A percentile compares a stretch with the other conserved stretches of the same genome.
These are phyloP conservation scores for Pseudeuparius sepicola DNA, from an alignment of 2,888 invertebrate species.

Conservation along the genomic window DNA sequence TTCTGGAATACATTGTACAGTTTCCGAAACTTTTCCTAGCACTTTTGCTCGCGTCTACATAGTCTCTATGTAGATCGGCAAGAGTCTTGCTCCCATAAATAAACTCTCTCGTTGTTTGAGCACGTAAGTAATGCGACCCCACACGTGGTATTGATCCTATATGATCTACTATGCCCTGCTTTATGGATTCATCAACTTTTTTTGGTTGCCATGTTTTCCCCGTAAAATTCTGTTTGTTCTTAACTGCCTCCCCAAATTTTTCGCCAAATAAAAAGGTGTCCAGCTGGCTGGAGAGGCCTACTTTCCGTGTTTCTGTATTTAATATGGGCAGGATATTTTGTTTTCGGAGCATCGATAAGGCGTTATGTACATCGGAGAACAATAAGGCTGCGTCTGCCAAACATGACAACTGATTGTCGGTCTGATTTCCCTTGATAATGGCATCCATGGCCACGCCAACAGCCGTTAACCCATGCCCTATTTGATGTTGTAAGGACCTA, in stretches of 20 bases:
- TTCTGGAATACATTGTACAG: too few species aligned
- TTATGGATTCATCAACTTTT: conserved; percentile 2
- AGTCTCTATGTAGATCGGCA: too few species aligned
- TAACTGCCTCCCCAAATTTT: conserved; percentile 10
- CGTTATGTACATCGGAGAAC: conserved; percentile 11
- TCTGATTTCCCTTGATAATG: conserved; percentile 9
- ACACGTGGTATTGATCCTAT: conserved; percentile 11
- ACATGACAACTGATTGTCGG: conserved; percentile 5
- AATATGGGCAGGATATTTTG: conserved; percentile 13
- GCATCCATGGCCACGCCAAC: conserved; percentile 6
- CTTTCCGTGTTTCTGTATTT: conserved; percentile 11
- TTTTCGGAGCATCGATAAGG: conserved; percentile 7
- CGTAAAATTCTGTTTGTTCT: conserved; percentile 10
- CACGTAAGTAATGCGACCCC: conserved; percentile 10
- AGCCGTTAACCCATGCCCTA: conserved; percentile 13
- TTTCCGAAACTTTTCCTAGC: too few species aligned
- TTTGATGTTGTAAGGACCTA: conserved; percentile 11
- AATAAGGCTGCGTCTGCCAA: conserved; percentile 12
- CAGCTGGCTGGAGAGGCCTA: conserved; percentile 4
- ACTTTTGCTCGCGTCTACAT: neutral
- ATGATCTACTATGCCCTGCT: conserved; percentile 4
- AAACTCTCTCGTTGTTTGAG: conserved; percentile 8
- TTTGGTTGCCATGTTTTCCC: conserved; percentile 14
- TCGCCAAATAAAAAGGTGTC: conserved; percentile 12
- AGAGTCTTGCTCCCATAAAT: conserved; percentile 11